Evolutionary conservation across 2,888 invertebrate genomes (phyloP), one percentile per base, ranked within the genome.

Genomic region (Microplitis deprimator): DNA sequence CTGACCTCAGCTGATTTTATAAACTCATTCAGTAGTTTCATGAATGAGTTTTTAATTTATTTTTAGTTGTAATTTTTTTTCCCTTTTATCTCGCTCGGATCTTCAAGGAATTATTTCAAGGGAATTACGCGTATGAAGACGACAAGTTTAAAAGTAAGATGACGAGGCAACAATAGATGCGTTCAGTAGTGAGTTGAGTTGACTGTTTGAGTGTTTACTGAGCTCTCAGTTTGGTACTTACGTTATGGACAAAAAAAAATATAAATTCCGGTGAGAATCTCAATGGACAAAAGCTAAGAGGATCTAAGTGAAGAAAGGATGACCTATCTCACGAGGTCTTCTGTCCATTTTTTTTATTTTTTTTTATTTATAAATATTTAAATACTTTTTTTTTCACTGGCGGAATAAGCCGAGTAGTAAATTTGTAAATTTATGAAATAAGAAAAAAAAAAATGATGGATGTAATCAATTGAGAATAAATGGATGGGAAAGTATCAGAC

Each of bases 101-200:
- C 78, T 73, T 77, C 75, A 79, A 77, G 72, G 50, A 50, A 50
- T 79, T 68, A 68, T 76, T 72, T 79, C 76, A 78, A 72, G 75
- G 78, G 13, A 50, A 50, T 50, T 50, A 50, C 50, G 50, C 39
- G 39, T 40, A 41, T 64, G 39, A 41, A 77, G 72, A 68, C 68
- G 68, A 64, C 68, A 50, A 50, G 38, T 67, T 72, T 67, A 75
- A 71, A 29, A 65, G 77, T 76, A 83, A 85, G 86, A 87, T 88
- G 88, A 88, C 87, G 85, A 82, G 82, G 87, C 88, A 88, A 87
- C 86, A 88, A 87, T 85, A 83, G 81, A 85, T 84, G 84, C 70
- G 78, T 78, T 74, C 59, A 73, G 82, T 81, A 83, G 81, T 81
- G 84, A 85, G 84, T 79, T 50, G 50, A 81, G 71, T 75, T 40